phyloP scores from a whole-genome alignment of 2,888 invertebrate species.

The Arge pagana region DNA sequence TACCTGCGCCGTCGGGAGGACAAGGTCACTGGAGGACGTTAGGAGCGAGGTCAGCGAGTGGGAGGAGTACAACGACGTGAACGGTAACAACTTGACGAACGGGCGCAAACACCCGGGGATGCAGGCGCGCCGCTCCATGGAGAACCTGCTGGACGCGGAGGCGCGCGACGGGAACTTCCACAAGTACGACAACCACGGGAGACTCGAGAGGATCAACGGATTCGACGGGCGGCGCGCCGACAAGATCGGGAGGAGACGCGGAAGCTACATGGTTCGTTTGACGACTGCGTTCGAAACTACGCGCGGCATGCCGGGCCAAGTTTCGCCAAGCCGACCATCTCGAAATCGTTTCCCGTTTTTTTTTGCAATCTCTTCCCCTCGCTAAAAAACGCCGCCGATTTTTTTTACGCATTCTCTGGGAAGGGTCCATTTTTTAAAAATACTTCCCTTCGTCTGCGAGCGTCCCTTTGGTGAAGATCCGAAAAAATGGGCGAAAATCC shows the following conservation, averaged over 20 bases:
- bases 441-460: no score
- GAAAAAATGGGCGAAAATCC: no score
- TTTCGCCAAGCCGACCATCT: no score
- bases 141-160: constrained; percentile 64
- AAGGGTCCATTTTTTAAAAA: no score
- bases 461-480: no score
- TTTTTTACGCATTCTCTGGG: no score
- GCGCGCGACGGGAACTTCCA: constrained; percentile 41
- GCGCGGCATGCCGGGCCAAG: no score
- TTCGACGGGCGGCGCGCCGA: constrained; percentile 40
- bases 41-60: constrained; percentile 69
- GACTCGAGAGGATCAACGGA: constrained; percentile 35
- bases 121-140: constrained; percentile 71
- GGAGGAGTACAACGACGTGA: constrained; percentile 67
- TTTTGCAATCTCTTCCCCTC: no score
- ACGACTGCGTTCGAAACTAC: no score
- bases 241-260: constrained; percentile 44
- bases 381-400: no score
- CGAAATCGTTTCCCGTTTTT: no score
- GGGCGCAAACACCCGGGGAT: constrained; percentile 57
- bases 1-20: constrained; percentile 65
- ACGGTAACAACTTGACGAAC: constrained; percentile 64
- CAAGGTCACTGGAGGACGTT: constrained; percentile 75
- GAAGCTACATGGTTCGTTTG: constrained; percentile 54
- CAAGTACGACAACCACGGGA: constrained; percentile 41